These are phyloP conservation scores for Agrypnus murinus DNA, from an alignment of 2,888 invertebrate species.

Conservation along the genomic window DNA sequence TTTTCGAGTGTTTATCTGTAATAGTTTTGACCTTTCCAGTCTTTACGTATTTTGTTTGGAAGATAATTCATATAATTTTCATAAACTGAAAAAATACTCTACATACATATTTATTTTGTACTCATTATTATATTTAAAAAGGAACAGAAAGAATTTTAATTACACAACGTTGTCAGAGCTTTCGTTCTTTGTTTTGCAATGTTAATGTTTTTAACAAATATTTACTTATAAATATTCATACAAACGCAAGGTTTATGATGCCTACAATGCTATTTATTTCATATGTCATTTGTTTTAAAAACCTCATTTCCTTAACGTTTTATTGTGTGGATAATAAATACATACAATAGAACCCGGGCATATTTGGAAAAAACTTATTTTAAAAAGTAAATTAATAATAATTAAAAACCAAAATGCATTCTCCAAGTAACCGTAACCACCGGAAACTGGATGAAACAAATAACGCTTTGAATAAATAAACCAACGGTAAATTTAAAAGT, in stretches of 20 bases:
- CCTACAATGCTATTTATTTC: not conserved
- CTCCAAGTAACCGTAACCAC: not conserved
- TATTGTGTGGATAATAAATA: not conserved
- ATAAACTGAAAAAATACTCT: conserved; percentile 6
- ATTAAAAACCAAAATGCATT: too few relatives aligned
- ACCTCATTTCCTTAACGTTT: conserved; percentile 6
- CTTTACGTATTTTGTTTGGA: too few relatives aligned
- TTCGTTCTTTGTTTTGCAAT: conserved; percentile 20
- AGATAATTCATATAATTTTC: not conserved
- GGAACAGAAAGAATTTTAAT: conserved; percentile 10
- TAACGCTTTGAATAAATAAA: not conserved
- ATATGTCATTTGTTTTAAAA: not conserved
- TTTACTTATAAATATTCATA: conserved; percentile 26
- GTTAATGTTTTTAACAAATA: conserved; percentile 8
- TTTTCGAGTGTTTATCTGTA: too few relatives aligned
- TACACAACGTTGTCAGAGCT: not conserved
- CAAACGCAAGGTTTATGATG: not conserved
- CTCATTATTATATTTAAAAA: not conserved
- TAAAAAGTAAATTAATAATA: not conserved
- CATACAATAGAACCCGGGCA: not conserved
- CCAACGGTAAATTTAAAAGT: conserved; percentile 1
- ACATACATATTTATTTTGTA: conserved; percentile 7
- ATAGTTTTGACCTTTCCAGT: too few relatives aligned
- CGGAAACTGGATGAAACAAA: conserved; percentile 8
- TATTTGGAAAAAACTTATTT: not conserved